Base-by-base conservation (phyloP, 2,113 vertebrate genomes). In the Crotalus helleri region DNA sequence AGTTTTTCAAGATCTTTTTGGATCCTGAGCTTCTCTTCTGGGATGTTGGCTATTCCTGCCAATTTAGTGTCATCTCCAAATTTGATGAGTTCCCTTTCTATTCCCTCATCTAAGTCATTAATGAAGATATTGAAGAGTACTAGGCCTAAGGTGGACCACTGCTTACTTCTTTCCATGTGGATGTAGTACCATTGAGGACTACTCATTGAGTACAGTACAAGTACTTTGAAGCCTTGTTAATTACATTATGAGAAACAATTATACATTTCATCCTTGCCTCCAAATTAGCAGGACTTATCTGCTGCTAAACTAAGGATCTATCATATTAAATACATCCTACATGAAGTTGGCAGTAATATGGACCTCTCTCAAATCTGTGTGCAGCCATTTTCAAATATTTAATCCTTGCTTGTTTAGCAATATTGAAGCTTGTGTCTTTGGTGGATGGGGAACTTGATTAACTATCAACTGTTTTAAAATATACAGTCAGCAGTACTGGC, bases 381-480 rank as follows among this genome's bases (percentile, higher is more conserved):
- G 19, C 19, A 23, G 9, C 49, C 57, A 69, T 59, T 86, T 59
- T 61, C 26, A 58, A 15, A 54, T 59, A 44, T 44, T 24, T 51
- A 24, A 85, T 33, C 11, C 10, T 58, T 85, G 29, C 19, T 49
- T 93, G 24, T 39, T 90, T 90, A 81, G 29, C 57, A 86, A 26
- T 59, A 29, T 23, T n/a, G 15, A 24, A 44, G 29, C 26, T 61
- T 86, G 87, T 29, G 6, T n/a, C 33, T 93, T 81, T 88, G 92
- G 89, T 24, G 23, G 26, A 10, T 17, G 44, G n/a, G n/a, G 51
- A 4, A 86, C 21, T 74, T 58, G 1, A 92, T 88, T 7, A 29
- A 92, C 88, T 87, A 85, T 59, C 7, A 10, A 39, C 81, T 90
- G n/a, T 91, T 92, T 94, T 90, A 85, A 95, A 94, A 93, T 95